These are phyloP conservation scores for Aricia artaxerxes DNA, from an alignment of 2,888 invertebrate species.

Conservation along the genomic window DNA sequence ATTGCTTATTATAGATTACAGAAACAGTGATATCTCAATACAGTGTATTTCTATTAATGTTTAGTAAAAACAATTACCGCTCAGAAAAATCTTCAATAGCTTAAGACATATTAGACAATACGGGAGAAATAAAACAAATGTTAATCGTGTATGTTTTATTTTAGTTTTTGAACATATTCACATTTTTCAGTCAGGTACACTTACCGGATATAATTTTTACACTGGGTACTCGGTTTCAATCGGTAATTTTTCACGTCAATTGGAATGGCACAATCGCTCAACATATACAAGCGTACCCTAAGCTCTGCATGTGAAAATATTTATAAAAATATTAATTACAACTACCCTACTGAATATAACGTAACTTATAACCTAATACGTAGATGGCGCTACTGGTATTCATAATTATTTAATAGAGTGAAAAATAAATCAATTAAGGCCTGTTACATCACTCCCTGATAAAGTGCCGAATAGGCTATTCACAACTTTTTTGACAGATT, in stretches of 20 bases:
- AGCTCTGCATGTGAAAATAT: constrained; percentile 23
- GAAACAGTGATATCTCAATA: no score
- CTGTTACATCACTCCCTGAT: no score
- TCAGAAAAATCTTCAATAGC: neutral
- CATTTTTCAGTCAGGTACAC: constrained; percentile 66
- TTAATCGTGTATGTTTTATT: constrained; percentile 55
- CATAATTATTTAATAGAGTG: neutral
- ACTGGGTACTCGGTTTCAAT: constrained; percentile 18
- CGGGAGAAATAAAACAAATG: constrained; percentile 40
- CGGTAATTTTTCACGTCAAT: neutral
- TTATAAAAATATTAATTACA: constrained; percentile 8
- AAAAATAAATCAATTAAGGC: neutral
- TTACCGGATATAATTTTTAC: constrained; percentile 45
- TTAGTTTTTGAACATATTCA: constrained; percentile 64
- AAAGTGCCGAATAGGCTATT: no score
- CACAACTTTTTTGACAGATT: no score
- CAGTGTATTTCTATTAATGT: no score
- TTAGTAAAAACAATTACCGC: neutral
- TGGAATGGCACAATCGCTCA: constrained; percentile 31
- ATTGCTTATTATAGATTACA: no score
- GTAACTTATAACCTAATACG: constrained; percentile 9
- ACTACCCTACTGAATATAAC: constrained; percentile 6
- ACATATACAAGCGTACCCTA: constrained; percentile 44
- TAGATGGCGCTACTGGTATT: neutral
- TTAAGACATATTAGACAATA: neutral